Base-by-base conservation (phyloP, 2,113 vertebrate species). In the Melozone crissalis region DNA sequence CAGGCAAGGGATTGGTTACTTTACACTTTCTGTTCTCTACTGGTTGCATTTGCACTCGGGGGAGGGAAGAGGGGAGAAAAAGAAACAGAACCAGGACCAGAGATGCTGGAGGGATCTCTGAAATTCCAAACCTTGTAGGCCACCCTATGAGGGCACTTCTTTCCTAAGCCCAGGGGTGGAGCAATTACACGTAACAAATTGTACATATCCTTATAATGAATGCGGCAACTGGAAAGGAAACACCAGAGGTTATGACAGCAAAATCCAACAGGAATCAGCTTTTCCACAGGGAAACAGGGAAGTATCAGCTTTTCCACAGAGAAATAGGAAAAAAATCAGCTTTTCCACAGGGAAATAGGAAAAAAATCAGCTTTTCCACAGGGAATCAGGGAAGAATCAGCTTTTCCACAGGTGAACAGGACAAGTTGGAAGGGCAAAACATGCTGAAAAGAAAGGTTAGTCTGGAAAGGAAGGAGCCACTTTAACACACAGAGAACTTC, bases 141-240 rank as follows among this genome's bases (percentile, higher is more conserved):
- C 98, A 99, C 98, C 98, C 99, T 99, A 98, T 98, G 98, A 98
- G 99, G 99, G 98, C 99, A 99, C 98, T 98, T 99, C 98, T 98
- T 99, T 95, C 99, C 99, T 99, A 99, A 98, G 98, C 99, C 99
- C 98, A 99, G 98, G 90, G 99, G 99, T 97, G 99, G 99, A 95
- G 98, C 99, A 98, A 99, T 99, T 98, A 99, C 97, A 95, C 98
- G 98, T 97, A 99, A 99, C 98, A 99, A 99, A 99, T 98, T 99
- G 99, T 99, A 99, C 99, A 99, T 98, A 98, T 99, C 99, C 99
- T 99, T 99, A 99, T 99, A 99, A 97, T 98, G 99, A 98, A 99
- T 98, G 97, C 98, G 98, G 98, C 98, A 98, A 96, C 99, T 99
- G 98, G 98, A 99, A 99, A 98, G 98, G 98, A 98, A 99, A 99